Evolutionary conservation across 2,797 vertebrate species (phyloP), one percentile per base, ranked within the genome.

Genomic region (Loris lydekkerianus): DNA sequence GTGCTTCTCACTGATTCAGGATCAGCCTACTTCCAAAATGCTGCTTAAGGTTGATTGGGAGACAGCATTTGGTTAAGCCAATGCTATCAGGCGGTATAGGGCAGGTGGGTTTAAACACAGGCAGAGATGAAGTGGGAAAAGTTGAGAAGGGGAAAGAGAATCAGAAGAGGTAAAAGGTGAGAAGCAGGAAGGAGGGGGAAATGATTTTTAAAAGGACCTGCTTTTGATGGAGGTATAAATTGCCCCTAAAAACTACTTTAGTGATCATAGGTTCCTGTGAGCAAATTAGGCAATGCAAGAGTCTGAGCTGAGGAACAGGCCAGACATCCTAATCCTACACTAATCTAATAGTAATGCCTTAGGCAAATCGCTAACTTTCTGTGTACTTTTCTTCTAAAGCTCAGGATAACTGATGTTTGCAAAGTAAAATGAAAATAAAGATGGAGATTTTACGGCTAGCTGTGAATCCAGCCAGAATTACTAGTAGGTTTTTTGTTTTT

Each of bases 371-470:
- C 63, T 88, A n/a, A 27, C 67, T 86, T 91, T 86, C 60, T 75
- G 77, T 81, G 77, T 93, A 25, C 75, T 83, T 89, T 83, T 69
- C 40, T 82, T 31, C 21, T 31, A 34, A 58, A 73, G 85, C 34
- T 11, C 17, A 7, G 49, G 10, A 88, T 43, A 63, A 56, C 21
- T 93, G 76, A 67, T 58, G 89, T 73, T 91, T 86, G 34, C 40
- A 43, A 43, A 49, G 46, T 40, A 69, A 34, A 92, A 87, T 63
- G n/a, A 78, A 94, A 97, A 77, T 40, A 73, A 87, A 73, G 10
- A 40, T 76, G 31, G 67, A 67, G 37, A 53, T 27, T 43, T 78
- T 80, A 27, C 56, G 34, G 15, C 11, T 25, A 49, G 46, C 40
- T 17, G 4, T 14, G 31, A 56, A 80, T 43, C 15, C 40, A 69